phyloP scores from a whole-genome alignment of 2,797 vertebrate genomes.

The Enteromius treurensis region DNA sequence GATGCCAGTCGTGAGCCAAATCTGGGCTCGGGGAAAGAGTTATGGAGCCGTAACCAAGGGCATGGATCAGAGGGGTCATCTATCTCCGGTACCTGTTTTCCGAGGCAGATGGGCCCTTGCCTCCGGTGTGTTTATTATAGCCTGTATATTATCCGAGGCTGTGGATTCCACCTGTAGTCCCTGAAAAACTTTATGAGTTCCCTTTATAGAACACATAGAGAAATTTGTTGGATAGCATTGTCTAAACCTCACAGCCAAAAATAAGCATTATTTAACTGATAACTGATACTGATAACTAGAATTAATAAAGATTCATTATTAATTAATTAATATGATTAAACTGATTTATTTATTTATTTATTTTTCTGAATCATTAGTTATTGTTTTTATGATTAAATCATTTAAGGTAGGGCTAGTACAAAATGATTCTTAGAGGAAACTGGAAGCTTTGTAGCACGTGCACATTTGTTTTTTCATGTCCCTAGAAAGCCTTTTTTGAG shows the following conservation, averaged over 20 bases:
- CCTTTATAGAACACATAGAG: conserved; percentile 25
- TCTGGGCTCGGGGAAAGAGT: conserved; percentile 42
- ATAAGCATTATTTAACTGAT: neutral
- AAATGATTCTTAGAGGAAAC: neutral
- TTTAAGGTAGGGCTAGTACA: neutral
- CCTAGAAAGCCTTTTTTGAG: neutral
- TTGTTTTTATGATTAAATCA: neutral
- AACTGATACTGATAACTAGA: neutral
- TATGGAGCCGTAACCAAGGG: conserved; percentile 55
- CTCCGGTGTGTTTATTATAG: conserved; percentile 36
- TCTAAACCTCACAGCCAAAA: conserved; percentile 32
- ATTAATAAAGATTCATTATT: too few relatives aligned
- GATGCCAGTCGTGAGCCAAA: conserved; percentile 53
- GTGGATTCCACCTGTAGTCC: conserved; percentile 36
- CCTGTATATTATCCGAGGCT: conserved; percentile 29
- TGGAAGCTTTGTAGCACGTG: neutral
- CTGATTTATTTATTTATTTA: neutral
- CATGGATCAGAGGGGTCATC: conserved; percentile 58
- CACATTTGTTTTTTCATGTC: neutral
- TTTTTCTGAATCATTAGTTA: neutral
- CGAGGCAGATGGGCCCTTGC: conserved; percentile 4
- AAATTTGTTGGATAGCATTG: conserved; percentile 26
- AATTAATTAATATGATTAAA: neutral
- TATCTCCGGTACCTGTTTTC: conserved; percentile 44
- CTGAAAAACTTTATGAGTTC: conserved; percentile 52